Percentiles rank a stretch among this genome's conserved stretches.
Evolutionary conservation across 1,140 invertebrate species (phyloP).

Genomic region (Metaphire vulgaris): DNA sequence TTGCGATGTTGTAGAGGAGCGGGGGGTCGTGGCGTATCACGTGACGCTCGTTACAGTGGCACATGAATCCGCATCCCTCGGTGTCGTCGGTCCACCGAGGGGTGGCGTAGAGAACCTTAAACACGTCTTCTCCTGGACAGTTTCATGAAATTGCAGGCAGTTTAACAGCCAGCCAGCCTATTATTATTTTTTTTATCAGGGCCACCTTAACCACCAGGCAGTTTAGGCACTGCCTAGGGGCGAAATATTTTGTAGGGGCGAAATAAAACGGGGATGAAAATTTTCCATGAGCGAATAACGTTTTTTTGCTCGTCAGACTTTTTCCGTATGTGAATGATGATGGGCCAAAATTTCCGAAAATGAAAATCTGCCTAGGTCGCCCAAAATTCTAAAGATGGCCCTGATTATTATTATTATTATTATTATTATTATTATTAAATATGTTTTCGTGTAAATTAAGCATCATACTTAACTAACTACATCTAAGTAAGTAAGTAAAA

Average conservation of each 20-base stretch:
- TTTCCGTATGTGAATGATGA: background rate
- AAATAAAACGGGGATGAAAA: background rate
- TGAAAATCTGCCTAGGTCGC: too few species aligned
- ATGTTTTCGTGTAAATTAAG: too few species aligned
- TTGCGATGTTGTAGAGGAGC: conserved; percentile 27
- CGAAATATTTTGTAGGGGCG: too few species aligned
- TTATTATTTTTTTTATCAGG: too few species aligned
- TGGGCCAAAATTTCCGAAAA: too few species aligned
- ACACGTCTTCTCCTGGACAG: conserved; percentile 21
- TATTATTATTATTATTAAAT: too few species aligned
- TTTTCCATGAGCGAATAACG: background rate
- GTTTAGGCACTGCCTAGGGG: too few species aligned
- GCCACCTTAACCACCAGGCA: too few species aligned
- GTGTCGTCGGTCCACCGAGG: conserved; percentile 25
- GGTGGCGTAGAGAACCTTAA: conserved; percentile 27
- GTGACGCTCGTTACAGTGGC: conserved; percentile 10
- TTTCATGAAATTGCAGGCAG: background rate
- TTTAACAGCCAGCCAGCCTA: background rate
- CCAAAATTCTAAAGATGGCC: too few species aligned
- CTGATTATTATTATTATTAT: too few species aligned
- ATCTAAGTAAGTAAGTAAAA: too few species aligned
- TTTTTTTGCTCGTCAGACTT: background rate
- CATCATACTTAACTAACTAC: too few species aligned
- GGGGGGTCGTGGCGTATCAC: conserved; percentile 23
- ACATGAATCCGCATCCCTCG: conserved; percentile 20